These are phyloP conservation scores for Tricholaema leucomelas DNA, from an alignment of 2,113 vertebrate genomes.

Conservation along the genomic window DNA sequence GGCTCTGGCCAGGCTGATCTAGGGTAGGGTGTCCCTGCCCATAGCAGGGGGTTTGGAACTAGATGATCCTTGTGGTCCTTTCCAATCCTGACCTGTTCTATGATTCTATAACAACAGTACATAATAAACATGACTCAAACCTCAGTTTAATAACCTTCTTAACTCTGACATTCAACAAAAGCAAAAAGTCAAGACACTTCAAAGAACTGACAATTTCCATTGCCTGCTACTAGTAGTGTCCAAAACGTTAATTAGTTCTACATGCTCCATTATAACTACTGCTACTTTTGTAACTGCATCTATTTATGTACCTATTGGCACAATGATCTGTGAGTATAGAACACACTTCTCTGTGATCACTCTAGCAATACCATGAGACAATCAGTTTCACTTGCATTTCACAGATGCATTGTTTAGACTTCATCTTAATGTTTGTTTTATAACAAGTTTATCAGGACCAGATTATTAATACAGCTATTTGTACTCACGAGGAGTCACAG, in stretches of 20 bases:
- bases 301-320: accelerated
- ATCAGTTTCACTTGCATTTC: background rate
- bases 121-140: accelerated
- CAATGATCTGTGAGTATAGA: background rate
- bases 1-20: no score
- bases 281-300: background rate
- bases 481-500: background rate
- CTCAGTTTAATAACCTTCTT: background rate
- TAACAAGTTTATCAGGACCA: background rate
- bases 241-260: background rate
- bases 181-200: background rate
- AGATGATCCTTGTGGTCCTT: no score
- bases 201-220: background rate
- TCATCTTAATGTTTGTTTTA: background rate
- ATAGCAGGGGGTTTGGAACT: no score
- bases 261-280: background rate
- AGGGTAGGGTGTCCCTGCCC: no score
- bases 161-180: background rate
- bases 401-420: background rate
- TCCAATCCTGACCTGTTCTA: no score
- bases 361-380: background rate
- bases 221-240: accelerated
- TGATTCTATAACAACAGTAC: background rate
- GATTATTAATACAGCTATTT: background rate
- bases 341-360: background rate